Percentiles rank a stretch among this genome's conserved stretches.
phyloP scores from a whole-genome alignment of 2,797 vertebrate genomes.

The Valencia hispanica region DNA sequence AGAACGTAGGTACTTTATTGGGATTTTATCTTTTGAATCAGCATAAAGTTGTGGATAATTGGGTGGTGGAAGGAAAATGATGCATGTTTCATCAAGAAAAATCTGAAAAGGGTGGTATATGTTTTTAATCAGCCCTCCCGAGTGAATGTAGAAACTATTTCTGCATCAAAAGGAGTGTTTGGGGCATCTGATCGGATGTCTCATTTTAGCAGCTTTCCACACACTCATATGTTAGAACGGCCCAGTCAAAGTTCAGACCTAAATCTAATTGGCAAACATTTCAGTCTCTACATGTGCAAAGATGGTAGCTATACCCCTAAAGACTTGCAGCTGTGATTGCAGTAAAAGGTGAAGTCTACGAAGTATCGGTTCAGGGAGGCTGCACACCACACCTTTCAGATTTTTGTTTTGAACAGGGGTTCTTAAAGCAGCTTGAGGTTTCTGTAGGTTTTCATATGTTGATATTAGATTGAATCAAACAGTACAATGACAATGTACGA shows the following conservation, averaged over 20 bases:
- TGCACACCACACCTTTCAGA: not conserved
- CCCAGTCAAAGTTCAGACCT: not conserved
- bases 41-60: not conserved
- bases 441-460: not conserved
- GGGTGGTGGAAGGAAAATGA: not conserved
- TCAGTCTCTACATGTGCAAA: not conserved
- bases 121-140: not conserved
- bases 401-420: not conserved
- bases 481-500: too few relatives aligned
- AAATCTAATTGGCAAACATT: not conserved
- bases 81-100: not conserved
- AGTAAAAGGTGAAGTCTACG: too few relatives aligned
- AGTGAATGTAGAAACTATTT: not conserved
- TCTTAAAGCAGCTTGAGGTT: not conserved
- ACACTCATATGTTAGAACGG: not conserved
- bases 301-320: not conserved
- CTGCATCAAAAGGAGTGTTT: not conserved
- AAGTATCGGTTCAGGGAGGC: too few relatives aligned
- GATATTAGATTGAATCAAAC: not conserved
- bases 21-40: not conserved
- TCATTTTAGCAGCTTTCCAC: not conserved
- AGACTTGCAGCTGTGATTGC: too few relatives aligned
- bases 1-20: not conserved
- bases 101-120: not conserved
- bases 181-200: too few relatives aligned